Evolutionary conservation across 1,140 invertebrate genomes (phyloP), one percentile per base, ranked within the genome.

Genomic region (Trissolcus basalis): DNA sequence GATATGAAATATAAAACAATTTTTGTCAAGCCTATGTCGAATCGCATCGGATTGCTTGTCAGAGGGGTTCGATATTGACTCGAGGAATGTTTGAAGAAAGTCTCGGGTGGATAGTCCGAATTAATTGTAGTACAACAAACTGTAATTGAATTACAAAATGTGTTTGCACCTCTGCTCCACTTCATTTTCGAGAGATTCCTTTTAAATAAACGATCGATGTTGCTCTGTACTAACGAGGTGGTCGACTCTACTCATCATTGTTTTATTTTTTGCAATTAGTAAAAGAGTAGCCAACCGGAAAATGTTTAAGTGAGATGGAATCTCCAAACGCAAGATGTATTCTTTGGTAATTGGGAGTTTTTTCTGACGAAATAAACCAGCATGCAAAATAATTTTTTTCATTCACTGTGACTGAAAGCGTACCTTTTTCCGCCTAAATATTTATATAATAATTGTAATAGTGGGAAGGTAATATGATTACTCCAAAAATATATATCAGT

Each of bases 171-270:
- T 59, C 47, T 7, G 19, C 19, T 35, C 51, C 36, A 36, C 43
- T 68, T 56, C 47, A 63, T 58, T 59, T 56, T 16, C 10, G 19
- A 61, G 41, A 64, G 19, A 27, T 27, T 27, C 69, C 59, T 47
- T 69, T 75, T 69, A 75, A 64, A 74, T 74, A 74, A 68, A 68
- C 71, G 71, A 75, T 75, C 72, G 64, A 69, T 63, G 61, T 68
- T 74, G 61, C 64, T 39, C 64, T 14, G 53, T 15, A 67, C 64
- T 75, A 75, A 75, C 64, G 53, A 75, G 72, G 64, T 69, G 54
- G 63, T 59, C 41, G 41, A 48, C 47, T 19, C 44, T 69, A 47
- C 64, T 59, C 44, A 59, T 48, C 45, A 45, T 58, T 69, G 33
- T 68, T 61, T 68, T 68, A 16, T 39, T 56, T 72, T 65, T 63